Evolutionary conservation across 2,888 invertebrate species (phyloP).

Genomic region (Eubasilissa splendida): DNA sequence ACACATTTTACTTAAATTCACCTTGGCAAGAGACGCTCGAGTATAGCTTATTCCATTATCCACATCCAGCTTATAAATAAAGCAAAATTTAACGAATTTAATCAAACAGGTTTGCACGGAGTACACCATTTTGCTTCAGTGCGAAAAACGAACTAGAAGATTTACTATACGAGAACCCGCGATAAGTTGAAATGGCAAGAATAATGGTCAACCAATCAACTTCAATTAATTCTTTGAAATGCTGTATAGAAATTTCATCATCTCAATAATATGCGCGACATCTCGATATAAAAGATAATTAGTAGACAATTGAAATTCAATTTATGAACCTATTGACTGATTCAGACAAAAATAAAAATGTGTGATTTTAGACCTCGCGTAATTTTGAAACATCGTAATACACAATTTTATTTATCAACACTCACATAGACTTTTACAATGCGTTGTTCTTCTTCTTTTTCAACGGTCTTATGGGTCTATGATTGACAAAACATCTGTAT

Average conservation of each 20-base stretch:
- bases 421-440: too few relatives aligned
- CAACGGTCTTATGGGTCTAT: too few relatives aligned
- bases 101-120: constrained; percentile 8
- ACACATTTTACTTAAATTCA: too few relatives aligned
- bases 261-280: constrained; percentile 10
- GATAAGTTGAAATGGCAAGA: background rate
- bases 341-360: too few relatives aligned
- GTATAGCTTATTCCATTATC: constrained; percentile 8
- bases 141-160: background rate
- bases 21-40: background rate
- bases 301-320: too few relatives aligned
- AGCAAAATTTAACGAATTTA: constrained; percentile 33
- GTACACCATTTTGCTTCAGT: constrained; percentile 14
- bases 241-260: constrained; percentile 38
- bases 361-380: too few relatives aligned
- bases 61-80: constrained; percentile 17
- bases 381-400: too few relatives aligned
- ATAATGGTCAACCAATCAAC: constrained; percentile 1
- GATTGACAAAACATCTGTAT: too few relatives aligned
- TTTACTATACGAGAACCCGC: background rate
- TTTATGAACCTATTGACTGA: too few relatives aligned
- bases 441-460: too few relatives aligned
- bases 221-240: constrained; percentile 30
- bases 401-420: too few relatives aligned
- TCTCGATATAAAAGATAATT: background rate